These are phyloP conservation scores for Brotula barbata DNA, from an alignment of 2,797 vertebrate genomes.

Conservation along the genomic window DNA sequence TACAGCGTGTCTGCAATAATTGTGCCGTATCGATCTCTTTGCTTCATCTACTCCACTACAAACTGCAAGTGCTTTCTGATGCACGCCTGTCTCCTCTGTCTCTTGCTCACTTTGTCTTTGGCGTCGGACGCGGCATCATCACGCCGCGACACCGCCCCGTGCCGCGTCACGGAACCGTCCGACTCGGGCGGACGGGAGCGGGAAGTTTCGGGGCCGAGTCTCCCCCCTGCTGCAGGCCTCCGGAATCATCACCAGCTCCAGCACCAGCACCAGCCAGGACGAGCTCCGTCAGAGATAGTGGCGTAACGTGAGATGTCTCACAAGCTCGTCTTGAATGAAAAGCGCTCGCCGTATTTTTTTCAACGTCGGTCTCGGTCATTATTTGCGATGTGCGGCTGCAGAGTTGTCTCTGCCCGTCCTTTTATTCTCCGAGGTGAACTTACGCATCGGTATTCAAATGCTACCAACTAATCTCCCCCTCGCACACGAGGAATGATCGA, in stretches of 20 bases:
- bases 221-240: background rate
- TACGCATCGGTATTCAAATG: constrained; percentile 59
- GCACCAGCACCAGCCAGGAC: background rate
- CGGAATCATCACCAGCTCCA: background rate
- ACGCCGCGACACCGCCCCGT: constrained; percentile 20
- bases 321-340: constrained; percentile 14
- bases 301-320: constrained; percentile 11
- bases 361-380: constrained; percentile 9
- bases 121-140: constrained; percentile 12
- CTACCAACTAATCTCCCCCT: constrained; percentile 52
- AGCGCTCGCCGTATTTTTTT: constrained; percentile 18
- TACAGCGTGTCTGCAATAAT: constrained; percentile 69
- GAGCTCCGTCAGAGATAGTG: background rate
- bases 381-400: constrained; percentile 11
- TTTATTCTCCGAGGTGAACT: constrained; percentile 41
- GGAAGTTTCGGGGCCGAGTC: background rate
- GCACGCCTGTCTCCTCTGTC: constrained; percentile 28
- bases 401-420: constrained; percentile 37
- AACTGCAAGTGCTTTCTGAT: constrained; percentile 65
- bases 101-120: constrained; percentile 22
- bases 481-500: constrained; percentile 57
- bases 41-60: constrained; percentile 63
- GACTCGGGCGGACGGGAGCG: constrained; percentile 3
- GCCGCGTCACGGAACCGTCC: constrained; percentile 30
- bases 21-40: constrained; percentile 71